Evolutionary conservation across 1,140 invertebrate genomes (phyloP), one percentile per base, ranked within the genome.

Genomic region (Steinernema khuongi): DNA sequence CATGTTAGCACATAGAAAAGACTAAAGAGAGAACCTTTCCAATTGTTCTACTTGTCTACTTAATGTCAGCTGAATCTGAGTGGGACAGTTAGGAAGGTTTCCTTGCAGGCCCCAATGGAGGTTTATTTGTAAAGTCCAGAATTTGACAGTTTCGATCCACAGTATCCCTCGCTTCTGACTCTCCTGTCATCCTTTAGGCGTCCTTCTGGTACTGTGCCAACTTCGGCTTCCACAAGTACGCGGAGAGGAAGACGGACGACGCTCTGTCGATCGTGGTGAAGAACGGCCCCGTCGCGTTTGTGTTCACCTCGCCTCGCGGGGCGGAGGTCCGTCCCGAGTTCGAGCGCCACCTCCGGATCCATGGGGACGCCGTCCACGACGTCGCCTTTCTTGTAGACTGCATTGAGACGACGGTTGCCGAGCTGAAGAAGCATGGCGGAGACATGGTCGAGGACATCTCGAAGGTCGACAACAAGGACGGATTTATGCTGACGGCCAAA

Each of bases 321-420:
- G 91, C 93, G 0, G n/a, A 72, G 4, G 88, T 93, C n/a, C 92
- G 96, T 78, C 90, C 92, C 68, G 91, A 93, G 1, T 88, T 88
- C 70, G 82, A 80, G 77, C 85, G 88, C 29, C 92, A 96, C 86
- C 85, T 97, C 43, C 88, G 90, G 2, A 89, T 88, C 74, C 96
- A 99, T 85, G 96, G 96, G 1, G 96, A 99, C 88, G 95, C 93
- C 66, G 95, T 96, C 1, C 95, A 96, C 83, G 95, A 97, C 85
- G 89, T 99, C 31, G 93, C 94, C 1, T 97, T 98, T 85, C 87
- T 90, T 74, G 96, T 99, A 1, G 92, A 97, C 43, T 50, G n/a
- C 84, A 86, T 60, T 30, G 30, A 19, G 19, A 44, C 32, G 17
- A 60, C 31, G 43, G 19, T 72, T 31, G 43, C 70, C 19, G 31